Conservation (phyloP, 2,113 vertebrate species). For the Fregetta grallaria region DNA sequence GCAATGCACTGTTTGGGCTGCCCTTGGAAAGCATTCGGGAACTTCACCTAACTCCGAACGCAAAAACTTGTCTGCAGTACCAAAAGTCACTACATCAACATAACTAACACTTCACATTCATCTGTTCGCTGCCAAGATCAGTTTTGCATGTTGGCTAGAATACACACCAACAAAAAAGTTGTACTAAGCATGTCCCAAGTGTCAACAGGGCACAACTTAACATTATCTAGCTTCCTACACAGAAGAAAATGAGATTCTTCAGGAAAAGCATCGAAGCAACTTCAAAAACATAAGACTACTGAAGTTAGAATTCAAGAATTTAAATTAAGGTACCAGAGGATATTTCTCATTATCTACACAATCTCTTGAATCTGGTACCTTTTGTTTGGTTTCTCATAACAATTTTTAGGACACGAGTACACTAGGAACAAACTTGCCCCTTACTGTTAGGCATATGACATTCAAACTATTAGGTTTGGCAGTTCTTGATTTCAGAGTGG, state of each 20-base stretch:
- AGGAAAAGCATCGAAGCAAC: background rate
- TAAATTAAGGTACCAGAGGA: background rate
- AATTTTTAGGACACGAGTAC: background rate
- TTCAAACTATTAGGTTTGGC: background rate
- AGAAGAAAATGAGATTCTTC: background rate
- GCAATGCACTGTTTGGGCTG: background rate
- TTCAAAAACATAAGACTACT: background rate
- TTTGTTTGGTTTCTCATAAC: background rate
- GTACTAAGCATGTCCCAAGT: background rate
- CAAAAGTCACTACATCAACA: background rate
- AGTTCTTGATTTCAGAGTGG: background rate
- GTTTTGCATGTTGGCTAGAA: background rate
- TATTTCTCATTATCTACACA: background rate
- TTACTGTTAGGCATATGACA: background rate
- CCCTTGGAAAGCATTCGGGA: accelerated
- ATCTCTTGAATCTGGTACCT: background rate
- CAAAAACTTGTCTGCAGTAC: background rate
- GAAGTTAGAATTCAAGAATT: background rate
- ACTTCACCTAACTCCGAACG: background rate
- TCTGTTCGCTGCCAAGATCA: background rate
- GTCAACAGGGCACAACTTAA: background rate
- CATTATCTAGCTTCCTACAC: background rate
- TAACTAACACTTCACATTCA: background rate
- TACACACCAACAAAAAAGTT: background rate
- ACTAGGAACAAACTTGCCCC: background rate